phyloP scores from a whole-genome alignment of 2,888 invertebrate genomes.

The Drosophila emarginata region DNA sequence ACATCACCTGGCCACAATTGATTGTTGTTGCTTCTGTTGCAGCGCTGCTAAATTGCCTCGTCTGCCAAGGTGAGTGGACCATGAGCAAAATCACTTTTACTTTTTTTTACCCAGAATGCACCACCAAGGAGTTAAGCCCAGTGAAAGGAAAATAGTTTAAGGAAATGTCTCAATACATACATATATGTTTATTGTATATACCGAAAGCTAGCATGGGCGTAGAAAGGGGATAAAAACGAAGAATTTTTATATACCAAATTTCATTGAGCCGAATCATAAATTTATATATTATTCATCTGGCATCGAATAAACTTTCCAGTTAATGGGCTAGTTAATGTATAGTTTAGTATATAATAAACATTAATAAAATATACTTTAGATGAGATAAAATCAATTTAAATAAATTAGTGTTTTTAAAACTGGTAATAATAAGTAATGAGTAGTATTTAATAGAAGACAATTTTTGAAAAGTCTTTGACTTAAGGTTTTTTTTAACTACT shows the following conservation, averaged over 20 bases:
- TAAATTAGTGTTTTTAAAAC: no score
- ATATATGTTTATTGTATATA: neutral
- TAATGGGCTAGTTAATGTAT: no score
- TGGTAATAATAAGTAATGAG: no score
- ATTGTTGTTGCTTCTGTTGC: conserved; percentile 64
- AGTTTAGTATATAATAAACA: no score
- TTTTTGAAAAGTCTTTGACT: no score
- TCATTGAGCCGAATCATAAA: neutral
- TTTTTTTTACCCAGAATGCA: conserved; percentile 18
- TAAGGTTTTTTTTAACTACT: no score
- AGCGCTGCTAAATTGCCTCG: conserved; percentile 65
- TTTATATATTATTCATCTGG: no score
- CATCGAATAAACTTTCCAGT: no score
- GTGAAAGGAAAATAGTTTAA: neutral
- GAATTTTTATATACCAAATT: neutral
- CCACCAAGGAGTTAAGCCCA: neutral
- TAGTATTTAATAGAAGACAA: no score
- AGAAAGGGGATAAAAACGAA: neutral
- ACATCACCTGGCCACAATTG: conserved; percentile 57
- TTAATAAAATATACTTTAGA: no score
- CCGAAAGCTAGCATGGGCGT: neutral
- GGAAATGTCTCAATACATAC: conserved; percentile 26
- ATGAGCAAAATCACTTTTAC: conserved; percentile 16
- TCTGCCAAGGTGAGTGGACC: conserved; percentile 74
- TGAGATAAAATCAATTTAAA: no score